phyloP scores from a whole-genome alignment of 2,888 invertebrate genomes.

The Cinara cedri region DNA sequence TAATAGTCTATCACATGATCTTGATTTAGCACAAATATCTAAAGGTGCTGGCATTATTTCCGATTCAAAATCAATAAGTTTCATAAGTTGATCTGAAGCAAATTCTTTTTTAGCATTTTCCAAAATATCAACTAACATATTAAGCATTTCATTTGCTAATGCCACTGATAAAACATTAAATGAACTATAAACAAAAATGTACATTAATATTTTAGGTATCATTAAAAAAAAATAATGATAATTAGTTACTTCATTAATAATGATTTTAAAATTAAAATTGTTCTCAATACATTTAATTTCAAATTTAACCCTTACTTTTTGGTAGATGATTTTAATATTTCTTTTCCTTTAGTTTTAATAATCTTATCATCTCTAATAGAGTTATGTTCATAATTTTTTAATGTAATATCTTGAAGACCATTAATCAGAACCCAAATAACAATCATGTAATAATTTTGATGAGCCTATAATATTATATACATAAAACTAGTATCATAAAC shows the following conservation, averaged over 20 bases:
- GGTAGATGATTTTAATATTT: conserved; percentile 69
- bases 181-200: conserved; percentile 15
- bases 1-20: conserved; percentile 74
- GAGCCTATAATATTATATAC: conserved; percentile 67
- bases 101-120: conserved; percentile 80
- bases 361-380: conserved; percentile 61
- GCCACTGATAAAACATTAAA: conserved; percentile 90
- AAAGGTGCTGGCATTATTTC: conserved; percentile 68
- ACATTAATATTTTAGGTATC: neutral
- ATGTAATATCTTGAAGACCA: conserved; percentile 83
- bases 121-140: conserved; percentile 75
- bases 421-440: conserved; percentile 87
- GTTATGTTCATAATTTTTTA: conserved; percentile 67
- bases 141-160: conserved; percentile 82
- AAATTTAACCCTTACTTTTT: conserved; percentile 66
- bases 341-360: conserved; percentile 64
- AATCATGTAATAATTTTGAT: conserved; percentile 87
- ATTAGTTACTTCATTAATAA: neutral
- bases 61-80: conserved; percentile 62
- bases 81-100: conserved; percentile 63
- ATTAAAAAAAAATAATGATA: neutral
- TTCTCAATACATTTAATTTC: conserved; percentile 63
- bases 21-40: conserved; percentile 70
- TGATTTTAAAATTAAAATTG: too few relatives aligned
- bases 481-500: neutral